Conservation (phyloP, 2,113 vertebrate genomes). For the Lampris megalopsis region DNA sequence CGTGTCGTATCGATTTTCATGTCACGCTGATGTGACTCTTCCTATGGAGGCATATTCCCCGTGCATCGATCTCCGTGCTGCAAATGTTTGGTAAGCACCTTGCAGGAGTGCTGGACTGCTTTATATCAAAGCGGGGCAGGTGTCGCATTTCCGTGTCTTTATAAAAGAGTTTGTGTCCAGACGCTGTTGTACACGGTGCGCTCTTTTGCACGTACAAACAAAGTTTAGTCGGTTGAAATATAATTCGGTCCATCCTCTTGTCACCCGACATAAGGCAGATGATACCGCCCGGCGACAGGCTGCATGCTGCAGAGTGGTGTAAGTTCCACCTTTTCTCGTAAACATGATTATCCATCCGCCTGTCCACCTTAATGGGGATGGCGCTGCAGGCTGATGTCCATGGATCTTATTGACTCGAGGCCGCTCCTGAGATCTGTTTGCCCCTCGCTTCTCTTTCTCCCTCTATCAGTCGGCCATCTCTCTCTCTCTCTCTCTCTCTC, state of each 20-base stretch:
- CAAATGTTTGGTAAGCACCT: conserved; percentile 76
- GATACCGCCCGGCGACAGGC: too few species aligned
- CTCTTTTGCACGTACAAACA: conserved; percentile 3
- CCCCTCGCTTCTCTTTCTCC: conserved; percentile 20
- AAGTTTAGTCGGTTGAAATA: background rate
- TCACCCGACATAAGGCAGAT: background rate
- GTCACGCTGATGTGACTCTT: conserved; percentile 59
- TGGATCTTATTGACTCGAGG: conserved; percentile 33
- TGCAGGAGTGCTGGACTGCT: conserved; percentile 63
- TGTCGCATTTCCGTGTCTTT: conserved; percentile 56
- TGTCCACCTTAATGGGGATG: background rate
- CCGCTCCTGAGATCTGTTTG: conserved; percentile 16
- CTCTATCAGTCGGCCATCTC: conserved; percentile 35
- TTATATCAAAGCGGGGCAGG: conserved; percentile 58
- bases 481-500: conserved; percentile 14
- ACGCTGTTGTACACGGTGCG: conserved; percentile 10
- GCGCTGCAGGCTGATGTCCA: background rate
- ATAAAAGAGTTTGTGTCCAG: conserved; percentile 10
- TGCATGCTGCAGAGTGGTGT: background rate
- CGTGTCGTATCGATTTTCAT: conserved; percentile 73
- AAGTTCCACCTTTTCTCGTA: background rate
- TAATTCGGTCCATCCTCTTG: background rate
- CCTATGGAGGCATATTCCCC: conserved; percentile 63
- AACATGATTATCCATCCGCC: background rate
- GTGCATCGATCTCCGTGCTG: conserved; percentile 63